These are phyloP conservation scores for Hemicordylus capensis DNA, from an alignment of 2,113 vertebrate species.

Conservation along the genomic window DNA sequence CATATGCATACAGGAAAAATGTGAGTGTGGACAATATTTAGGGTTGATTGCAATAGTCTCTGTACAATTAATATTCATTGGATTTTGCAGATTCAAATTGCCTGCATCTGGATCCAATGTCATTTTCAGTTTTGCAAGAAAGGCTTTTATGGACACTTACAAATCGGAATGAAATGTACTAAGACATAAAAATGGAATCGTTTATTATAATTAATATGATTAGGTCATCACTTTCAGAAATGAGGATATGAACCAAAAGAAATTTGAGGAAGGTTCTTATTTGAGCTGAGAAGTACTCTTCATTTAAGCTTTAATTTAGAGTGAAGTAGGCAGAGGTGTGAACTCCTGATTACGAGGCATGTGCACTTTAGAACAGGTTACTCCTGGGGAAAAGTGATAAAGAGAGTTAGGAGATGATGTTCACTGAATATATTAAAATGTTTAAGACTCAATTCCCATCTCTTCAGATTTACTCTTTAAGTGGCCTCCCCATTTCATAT, in stretches of 20 bases:
- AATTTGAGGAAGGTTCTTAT: not conserved
- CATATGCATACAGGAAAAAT: not conserved
- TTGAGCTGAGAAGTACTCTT: not conserved
- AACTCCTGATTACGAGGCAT: not conserved
- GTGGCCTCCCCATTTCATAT: not conserved
- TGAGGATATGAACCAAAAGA: not conserved
- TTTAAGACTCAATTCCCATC: not conserved
- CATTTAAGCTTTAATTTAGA: slow-evolving; percentile 8
- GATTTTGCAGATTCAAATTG: not conserved
- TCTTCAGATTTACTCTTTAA: not conserved
- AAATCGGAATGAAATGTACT: not conserved
- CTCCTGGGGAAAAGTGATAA: not conserved
- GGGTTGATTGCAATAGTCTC: not conserved
- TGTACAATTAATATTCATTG: slow-evolving; percentile 8
- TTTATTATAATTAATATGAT: slow-evolving; percentile 18
- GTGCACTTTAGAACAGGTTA: not conserved
- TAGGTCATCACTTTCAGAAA: slow-evolving; percentile 7
- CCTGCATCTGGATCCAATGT: not conserved
- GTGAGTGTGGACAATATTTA: slow-evolving; percentile 1
- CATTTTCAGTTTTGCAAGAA: slow-evolving; percentile 4
- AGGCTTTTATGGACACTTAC: not conserved
- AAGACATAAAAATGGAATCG: not conserved
- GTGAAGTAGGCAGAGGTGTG: not conserved
- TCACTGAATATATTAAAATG: not conserved
- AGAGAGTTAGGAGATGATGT: not conserved